These are phyloP conservation scores for Carpatolechia fugitivella DNA, from an alignment of 2,888 invertebrate genomes.

Conservation along the genomic window DNA sequence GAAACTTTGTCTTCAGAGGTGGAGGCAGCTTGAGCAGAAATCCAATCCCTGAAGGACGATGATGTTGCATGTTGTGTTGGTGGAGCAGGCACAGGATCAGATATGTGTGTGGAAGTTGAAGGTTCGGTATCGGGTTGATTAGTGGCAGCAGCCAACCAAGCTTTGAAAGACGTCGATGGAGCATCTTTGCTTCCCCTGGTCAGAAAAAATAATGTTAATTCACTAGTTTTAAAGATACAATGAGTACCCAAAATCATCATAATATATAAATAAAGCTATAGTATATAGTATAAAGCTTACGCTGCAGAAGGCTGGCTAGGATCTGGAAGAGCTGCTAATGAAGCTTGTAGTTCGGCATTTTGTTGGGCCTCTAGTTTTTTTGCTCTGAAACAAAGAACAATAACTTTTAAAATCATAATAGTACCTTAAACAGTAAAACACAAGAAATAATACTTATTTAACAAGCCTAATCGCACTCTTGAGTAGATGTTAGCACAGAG, in stretches of 20 bases:
- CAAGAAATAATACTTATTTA: no score
- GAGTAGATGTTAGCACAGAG: no score
- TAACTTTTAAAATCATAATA: no score
- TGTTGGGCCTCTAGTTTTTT: no score
- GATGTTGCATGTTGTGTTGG: background rate
- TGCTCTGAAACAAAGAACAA: no score
- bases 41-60: conserved; percentile 1
- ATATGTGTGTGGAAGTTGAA: background rate
- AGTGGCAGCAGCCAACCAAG: background rate
- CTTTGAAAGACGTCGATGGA: background rate
- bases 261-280: background rate
- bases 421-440: no score
- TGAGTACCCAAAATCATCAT: no score
- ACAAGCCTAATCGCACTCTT: no score
- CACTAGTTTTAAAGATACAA: no score
- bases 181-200: background rate
- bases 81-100: background rate
- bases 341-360: no score
- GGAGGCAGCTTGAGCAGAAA: background rate
- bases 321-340: no score
- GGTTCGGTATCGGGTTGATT: background rate
- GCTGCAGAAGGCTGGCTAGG: no score
- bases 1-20: background rate
- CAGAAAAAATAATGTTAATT: background rate
- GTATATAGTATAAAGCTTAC: background rate